phyloP scores from a whole-genome alignment of 2,888 invertebrate species.

The Rhyacophila evoluta region DNA sequence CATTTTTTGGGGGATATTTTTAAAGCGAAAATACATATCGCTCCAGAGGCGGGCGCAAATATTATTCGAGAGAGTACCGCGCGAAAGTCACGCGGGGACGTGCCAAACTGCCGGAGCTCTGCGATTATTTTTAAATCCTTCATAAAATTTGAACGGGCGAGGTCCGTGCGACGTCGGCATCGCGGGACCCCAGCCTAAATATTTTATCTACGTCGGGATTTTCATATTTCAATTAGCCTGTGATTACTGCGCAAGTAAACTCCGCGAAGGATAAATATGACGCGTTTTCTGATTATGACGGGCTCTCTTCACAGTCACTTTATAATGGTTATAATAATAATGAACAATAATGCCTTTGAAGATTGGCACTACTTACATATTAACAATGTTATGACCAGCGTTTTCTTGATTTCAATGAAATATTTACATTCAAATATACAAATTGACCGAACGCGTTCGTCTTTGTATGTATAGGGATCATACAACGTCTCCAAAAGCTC shows the following conservation, averaged over 20 bases:
- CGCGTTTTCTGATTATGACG: not conserved
- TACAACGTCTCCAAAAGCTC: no score
- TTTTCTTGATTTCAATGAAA: no score
- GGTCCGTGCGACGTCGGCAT: not conserved
- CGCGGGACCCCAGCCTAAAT: slow-evolving; percentile 18
- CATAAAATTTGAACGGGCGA: not conserved
- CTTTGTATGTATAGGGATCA: no score
- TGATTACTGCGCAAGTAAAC: slow-evolving; percentile 4
- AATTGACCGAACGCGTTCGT: no score
- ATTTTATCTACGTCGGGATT: not conserved
- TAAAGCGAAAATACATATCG: slow-evolving; percentile 13
- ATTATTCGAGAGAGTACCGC: slow-evolving; percentile 3
- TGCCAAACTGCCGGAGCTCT: slow-evolving; percentile 8
- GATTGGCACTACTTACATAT: no score
- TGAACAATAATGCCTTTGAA: not conserved
- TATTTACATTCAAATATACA: no score
- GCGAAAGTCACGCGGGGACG: slow-evolving; percentile 11
- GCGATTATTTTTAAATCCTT: slow-evolving; percentile 24
- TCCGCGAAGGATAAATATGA: not conserved
- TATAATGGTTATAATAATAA: not conserved
- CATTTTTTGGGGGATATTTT: slow-evolving; percentile 4
- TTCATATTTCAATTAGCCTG: slow-evolving; percentile 30
- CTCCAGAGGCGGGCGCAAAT: not conserved
- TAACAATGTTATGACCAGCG: no score
- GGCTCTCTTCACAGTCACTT: not conserved